Conservation (phyloP, 2,797 vertebrate species). For the Pelodytes ibericus region DNA sequence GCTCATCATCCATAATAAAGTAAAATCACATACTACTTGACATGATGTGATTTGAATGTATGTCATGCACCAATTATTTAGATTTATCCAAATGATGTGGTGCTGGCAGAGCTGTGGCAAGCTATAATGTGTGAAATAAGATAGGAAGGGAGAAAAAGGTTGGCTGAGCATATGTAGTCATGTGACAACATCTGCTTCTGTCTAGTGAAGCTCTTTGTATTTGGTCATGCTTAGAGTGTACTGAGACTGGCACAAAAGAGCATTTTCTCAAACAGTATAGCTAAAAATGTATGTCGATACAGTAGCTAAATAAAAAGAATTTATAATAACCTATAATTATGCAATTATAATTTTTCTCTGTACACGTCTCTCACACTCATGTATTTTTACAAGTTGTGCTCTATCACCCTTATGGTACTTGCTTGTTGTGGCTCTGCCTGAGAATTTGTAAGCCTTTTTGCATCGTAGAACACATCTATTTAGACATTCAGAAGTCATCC, state of each 20-base stretch:
- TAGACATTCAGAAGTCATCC: too few species aligned
- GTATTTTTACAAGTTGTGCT: too few species aligned
- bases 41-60: conserved; percentile 29
- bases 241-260: not conserved
- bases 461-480: too few species aligned
- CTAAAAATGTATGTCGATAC: too few species aligned
- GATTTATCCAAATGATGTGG: conserved; percentile 6
- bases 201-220: not conserved
- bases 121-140: conserved; percentile 8
- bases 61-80: conserved; percentile 27
- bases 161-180: not conserved
- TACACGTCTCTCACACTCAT: too few species aligned
- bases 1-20: conserved; percentile 20
- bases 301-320: too few species aligned
- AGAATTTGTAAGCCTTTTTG: too few species aligned
- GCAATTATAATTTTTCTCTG: too few species aligned
- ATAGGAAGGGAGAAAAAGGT: not conserved
- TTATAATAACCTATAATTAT: too few species aligned
- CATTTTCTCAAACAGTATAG: not conserved
- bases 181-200: not conserved
- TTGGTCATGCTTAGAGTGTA: not conserved
- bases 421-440: too few species aligned
- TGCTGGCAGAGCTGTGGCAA: conserved; percentile 4
- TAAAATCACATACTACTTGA: conserved; percentile 19
- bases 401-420: too few species aligned